These are phyloP conservation scores for Sepioteuthis lessoniana DNA, from an alignment of 2,888 invertebrate genomes.

Conservation along the genomic window DNA sequence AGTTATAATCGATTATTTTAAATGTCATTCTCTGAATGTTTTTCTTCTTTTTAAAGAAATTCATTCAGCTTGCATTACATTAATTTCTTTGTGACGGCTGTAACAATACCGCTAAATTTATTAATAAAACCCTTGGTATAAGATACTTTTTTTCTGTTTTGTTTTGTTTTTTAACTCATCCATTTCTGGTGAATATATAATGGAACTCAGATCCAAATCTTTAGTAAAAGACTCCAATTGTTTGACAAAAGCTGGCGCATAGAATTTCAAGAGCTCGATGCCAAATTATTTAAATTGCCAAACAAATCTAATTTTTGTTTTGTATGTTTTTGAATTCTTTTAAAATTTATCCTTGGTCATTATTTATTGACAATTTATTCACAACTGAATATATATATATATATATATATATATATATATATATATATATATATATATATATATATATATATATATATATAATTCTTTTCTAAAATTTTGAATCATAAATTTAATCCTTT, in stretches of 20 bases:
- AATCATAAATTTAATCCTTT: too few species aligned
- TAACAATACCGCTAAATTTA: not conserved
- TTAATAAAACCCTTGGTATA: not conserved
- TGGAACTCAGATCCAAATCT: not conserved
- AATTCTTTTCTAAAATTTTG: too few species aligned
- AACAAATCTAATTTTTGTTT: not conserved
- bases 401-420: too few species aligned
- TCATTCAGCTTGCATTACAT: not conserved
- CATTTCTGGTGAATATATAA: too few species aligned
- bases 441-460: too few species aligned
- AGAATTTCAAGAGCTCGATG: not conserved
- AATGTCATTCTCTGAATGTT: not conserved
- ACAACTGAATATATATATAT: too few species aligned
- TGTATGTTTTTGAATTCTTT: not conserved
- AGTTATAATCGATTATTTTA: not conserved
- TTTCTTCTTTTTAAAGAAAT: not conserved
- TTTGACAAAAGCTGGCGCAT: not conserved
- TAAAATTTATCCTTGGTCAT: not conserved
- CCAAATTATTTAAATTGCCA: not conserved
- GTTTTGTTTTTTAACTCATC: too few species aligned
- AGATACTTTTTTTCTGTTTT: not conserved
- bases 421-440: too few species aligned
- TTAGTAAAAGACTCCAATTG: not conserved
- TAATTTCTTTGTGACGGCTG: not conserved
- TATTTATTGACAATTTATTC: not conserved